phyloP scores from a whole-genome alignment of 2,888 invertebrate genomes.

The Sturmia bella region DNA sequence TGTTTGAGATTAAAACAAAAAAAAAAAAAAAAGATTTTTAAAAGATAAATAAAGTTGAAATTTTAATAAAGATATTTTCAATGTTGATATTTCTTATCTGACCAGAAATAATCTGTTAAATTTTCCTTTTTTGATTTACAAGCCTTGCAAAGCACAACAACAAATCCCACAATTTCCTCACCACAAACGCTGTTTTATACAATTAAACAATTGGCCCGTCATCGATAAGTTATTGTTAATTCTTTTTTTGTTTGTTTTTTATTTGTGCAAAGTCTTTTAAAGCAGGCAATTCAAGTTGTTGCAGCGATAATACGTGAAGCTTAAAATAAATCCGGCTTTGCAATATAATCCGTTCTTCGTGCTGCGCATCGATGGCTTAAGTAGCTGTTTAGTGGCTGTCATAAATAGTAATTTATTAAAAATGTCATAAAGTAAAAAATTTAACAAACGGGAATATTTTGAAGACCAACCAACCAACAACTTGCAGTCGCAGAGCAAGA shows the following conservation, averaged over 20 bases:
- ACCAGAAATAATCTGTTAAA: neutral
- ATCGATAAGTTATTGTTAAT: constrained; percentile 1
- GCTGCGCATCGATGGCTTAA: constrained; percentile 1
- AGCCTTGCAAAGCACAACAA: neutral
- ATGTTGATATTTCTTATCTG: neutral
- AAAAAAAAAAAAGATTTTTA: neutral
- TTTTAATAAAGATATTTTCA: neutral
- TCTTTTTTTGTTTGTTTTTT: neutral
- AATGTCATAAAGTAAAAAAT: neutral
- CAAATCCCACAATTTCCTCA: constrained; percentile 2
- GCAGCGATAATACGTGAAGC: neutral
- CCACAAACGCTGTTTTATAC: neutral
- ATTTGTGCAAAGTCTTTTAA: neutral
- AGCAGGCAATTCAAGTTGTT: constrained; percentile 14
- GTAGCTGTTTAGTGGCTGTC: constrained; percentile 40
- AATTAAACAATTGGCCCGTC: constrained; percentile 16
- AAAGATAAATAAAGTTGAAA: too few species aligned
- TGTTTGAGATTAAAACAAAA: neutral
- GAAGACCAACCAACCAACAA: neutral
- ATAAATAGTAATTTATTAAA: constrained; percentile 35
- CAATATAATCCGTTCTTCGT: neutral
- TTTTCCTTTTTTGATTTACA: neutral
- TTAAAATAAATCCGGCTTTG: constrained; percentile 37
- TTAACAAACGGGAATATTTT: neutral
- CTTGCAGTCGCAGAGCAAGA: neutral